Evolutionary conservation across 2,888 invertebrate genomes (phyloP), one percentile per base, ranked within the genome.

Genomic region (Drymonia ruficornis): DNA sequence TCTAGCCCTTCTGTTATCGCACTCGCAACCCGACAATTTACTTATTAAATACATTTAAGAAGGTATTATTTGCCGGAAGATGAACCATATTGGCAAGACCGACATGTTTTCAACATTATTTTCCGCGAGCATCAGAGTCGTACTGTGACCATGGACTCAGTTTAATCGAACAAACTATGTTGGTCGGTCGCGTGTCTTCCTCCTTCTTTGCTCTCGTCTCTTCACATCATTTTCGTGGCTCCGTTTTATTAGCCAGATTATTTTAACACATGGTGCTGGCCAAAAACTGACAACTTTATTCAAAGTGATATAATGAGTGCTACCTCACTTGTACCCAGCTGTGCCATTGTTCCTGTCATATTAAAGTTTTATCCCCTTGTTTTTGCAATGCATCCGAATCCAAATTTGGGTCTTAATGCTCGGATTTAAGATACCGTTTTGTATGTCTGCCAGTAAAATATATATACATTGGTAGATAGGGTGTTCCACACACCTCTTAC

Each of bases 161-260:
- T n/a, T n/a, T n/a, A n/a, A n/a, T n/a, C n/a, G n/a, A n/a, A n/a
- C n/a, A n/a, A n/a, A n/a, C n/a, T n/a, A n/a, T n/a, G n/a, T n/a
- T n/a, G n/a, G n/a, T n/a, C n/a, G n/a, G n/a, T n/a, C n/a, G n/a
- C n/a, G n/a, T n/a, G n/a, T n/a, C n/a, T n/a, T n/a, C n/a, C n/a
- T n/a, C n/a, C n/a, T n/a, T n/a, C n/a, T n/a, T n/a, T n/a, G n/a
- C n/a, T n/a, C n/a, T n/a, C n/a, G n/a, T n/a, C n/a, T n/a, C n/a
- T n/a, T n/a, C n/a, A n/a, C n/a, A n/a, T 74, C 73, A 58, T 64
- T 62, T 67, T 57, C 66, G 69, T 70, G 72, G 75, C 74, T 72
- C 71, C 62, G 68, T 76, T 81, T 81, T 81, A 84, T 82, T 75
- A 76, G 70, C 66, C 61, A 80, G n/a, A n/a, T n/a, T 84, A 84